phyloP scores from a whole-genome alignment of 2,113 vertebrate species.

The Vanacampus margaritifer region DNA sequence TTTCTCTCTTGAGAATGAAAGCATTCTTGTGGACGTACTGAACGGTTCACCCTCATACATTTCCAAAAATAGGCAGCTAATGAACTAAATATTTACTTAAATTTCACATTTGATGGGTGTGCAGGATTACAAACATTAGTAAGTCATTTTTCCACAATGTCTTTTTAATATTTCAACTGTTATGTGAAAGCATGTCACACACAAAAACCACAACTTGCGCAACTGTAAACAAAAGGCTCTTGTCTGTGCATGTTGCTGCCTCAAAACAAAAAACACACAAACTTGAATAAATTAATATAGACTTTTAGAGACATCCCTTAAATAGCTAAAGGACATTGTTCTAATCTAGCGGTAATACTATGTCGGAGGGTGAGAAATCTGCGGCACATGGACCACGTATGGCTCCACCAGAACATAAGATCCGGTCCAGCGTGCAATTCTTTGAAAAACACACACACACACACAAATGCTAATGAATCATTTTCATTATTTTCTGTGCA shows the following conservation, averaged over 20 bases:
- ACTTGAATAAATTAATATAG: conserved; percentile 65
- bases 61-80: too few species aligned
- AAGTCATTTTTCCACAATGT: too few species aligned
- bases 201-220: conserved; percentile 36
- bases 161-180: too few species aligned
- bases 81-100: too few species aligned
- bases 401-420: neutral
- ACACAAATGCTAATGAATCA: neutral
- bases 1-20: too few species aligned
- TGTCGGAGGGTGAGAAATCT: neutral
- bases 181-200: too few species aligned
- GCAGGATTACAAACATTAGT: too few species aligned
- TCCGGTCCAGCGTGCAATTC: neutral
- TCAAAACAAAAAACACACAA: conserved; percentile 63
- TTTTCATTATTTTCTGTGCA: neutral
- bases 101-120: too few species aligned
- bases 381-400: neutral
- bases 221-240: conserved; percentile 67
- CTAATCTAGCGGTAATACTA: conserved; percentile 11
- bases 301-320: conserved; percentile 37
- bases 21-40: too few species aligned
- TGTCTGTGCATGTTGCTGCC: conserved; percentile 63
- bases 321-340: conserved; percentile 28
- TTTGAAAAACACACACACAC: neutral
- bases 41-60: too few species aligned